A percentile compares a stretch with the other conserved stretches of the same genome.
These are phyloP conservation scores for Pseudomyrmex cubaensis DNA, from an alignment of 1,140 invertebrate genomes.

Conservation along the genomic window DNA sequence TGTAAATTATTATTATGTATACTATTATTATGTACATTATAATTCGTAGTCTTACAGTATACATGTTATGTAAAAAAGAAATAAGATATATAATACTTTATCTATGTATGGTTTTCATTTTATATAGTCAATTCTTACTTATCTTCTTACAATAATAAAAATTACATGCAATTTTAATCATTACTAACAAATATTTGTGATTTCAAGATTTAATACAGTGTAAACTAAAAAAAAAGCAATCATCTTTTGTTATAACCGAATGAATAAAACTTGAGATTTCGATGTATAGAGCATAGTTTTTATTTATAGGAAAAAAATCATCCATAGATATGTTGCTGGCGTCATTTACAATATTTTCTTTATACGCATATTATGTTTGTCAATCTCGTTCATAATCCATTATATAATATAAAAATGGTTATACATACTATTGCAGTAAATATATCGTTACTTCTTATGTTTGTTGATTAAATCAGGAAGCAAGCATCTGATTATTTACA, in stretches of 20 bases:
- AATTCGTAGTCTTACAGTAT: too few relatives aligned
- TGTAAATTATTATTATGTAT: too few relatives aligned
- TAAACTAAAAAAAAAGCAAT: not conserved
- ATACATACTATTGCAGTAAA: slow-evolving; percentile 64
- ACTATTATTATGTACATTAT: too few relatives aligned
- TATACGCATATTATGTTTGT: slow-evolving; percentile 60
- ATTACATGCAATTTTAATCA: too few relatives aligned
- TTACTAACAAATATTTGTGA: too few relatives aligned
- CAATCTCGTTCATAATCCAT: slow-evolving; percentile 50
- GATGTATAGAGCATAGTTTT: slow-evolving; percentile 66
- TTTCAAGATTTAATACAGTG: not conserved
- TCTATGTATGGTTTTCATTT: too few relatives aligned
- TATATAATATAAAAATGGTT: slow-evolving; percentile 73
- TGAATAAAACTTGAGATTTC: slow-evolving; percentile 18
- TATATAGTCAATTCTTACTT: too few relatives aligned
- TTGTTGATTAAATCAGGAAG: slow-evolving; percentile 65
- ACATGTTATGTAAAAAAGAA: too few relatives aligned
- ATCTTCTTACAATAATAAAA: too few relatives aligned
- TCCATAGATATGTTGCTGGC: slow-evolving; percentile 72
- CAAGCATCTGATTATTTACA: slow-evolving; percentile 71
- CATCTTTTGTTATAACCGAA: not conserved
- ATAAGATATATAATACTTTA: too few relatives aligned
- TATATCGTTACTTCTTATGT: slow-evolving; percentile 56
- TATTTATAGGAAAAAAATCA: slow-evolving; percentile 72
- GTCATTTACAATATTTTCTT: slow-evolving; percentile 64